Evolutionary conservation across 2,797 vertebrate genomes (phyloP).

Genomic region (Parauchenoglanis ngamensis): DNA sequence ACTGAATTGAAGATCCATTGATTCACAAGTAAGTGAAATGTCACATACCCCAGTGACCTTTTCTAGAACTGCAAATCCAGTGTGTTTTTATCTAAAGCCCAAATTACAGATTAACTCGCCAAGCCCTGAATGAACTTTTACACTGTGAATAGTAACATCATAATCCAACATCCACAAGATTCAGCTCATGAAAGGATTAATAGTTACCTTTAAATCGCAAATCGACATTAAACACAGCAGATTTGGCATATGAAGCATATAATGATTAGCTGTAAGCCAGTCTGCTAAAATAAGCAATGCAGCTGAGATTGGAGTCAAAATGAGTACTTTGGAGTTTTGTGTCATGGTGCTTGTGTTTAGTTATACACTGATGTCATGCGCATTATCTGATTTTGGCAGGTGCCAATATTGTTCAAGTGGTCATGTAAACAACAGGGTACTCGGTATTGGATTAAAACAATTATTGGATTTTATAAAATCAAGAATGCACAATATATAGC

Average conservation of each 20-base stretch:
- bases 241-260: not conserved
- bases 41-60: not conserved
- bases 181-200: not conserved
- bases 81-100: not conserved
- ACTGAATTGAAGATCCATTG: not conserved
- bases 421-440: not conserved
- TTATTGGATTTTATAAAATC: not conserved
- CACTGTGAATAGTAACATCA: not conserved
- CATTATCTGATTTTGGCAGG: not conserved
- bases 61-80: not conserved
- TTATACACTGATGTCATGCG: not conserved
- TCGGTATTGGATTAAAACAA: not conserved
- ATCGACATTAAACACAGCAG: not conserved
- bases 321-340: not conserved
- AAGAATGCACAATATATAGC: not conserved
- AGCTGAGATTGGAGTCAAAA: not conserved
- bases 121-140: not conserved
- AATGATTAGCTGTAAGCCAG: not conserved
- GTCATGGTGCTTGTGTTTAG: not conserved
- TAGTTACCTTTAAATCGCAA: not conserved
- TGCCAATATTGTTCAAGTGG: no score
- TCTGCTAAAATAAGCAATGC: not conserved
- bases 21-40: not conserved
- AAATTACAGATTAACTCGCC: constrained; percentile 20
- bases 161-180: not conserved